Evolutionary conservation across 2,888 invertebrate genomes (phyloP).

Genomic region (Caenorhabditis becei): DNA sequence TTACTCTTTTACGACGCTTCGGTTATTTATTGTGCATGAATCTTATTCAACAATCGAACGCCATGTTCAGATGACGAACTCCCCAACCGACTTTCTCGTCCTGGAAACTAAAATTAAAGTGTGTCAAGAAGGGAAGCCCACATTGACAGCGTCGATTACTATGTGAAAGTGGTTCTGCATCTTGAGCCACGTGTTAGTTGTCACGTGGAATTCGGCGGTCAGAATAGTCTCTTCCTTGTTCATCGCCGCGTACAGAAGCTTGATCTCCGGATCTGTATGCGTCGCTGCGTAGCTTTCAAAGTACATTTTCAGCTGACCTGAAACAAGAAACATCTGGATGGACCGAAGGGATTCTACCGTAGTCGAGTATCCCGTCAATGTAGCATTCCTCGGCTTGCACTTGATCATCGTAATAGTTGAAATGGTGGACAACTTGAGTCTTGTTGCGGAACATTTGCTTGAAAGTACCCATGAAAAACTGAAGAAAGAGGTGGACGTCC

Average conservation of each 20-base stretch:
- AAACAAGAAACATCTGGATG: too few relatives aligned
- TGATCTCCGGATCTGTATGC: constrained; percentile 25
- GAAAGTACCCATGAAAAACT: constrained; percentile 40
- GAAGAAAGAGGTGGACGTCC: constrained; percentile 15
- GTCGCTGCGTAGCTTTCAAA: constrained; percentile 34
- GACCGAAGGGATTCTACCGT: constrained; percentile 5
- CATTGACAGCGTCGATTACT: constrained; percentile 26
- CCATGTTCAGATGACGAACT: constrained; percentile 38
- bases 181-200: constrained; percentile 8
- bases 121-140: neutral
- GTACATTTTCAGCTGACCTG: neutral
- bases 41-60: constrained; percentile 27
- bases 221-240: constrained; percentile 15
- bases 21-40: constrained; percentile 23
- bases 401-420: constrained; percentile 47
- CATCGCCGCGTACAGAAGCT: constrained; percentile 14
- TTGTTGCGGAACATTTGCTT: constrained; percentile 25
- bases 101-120: constrained; percentile 6
- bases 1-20: constrained; percentile 1
- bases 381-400: constrained; percentile 34
- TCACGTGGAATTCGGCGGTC: constrained; percentile 34
- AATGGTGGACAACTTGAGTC: constrained; percentile 15
- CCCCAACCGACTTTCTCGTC: constrained; percentile 41
- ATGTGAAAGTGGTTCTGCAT: constrained; percentile 38
- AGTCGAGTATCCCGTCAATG: constrained; percentile 14